phyloP scores from a whole-genome alignment of 2,888 invertebrate species.

The Gryllus longicercus region DNA sequence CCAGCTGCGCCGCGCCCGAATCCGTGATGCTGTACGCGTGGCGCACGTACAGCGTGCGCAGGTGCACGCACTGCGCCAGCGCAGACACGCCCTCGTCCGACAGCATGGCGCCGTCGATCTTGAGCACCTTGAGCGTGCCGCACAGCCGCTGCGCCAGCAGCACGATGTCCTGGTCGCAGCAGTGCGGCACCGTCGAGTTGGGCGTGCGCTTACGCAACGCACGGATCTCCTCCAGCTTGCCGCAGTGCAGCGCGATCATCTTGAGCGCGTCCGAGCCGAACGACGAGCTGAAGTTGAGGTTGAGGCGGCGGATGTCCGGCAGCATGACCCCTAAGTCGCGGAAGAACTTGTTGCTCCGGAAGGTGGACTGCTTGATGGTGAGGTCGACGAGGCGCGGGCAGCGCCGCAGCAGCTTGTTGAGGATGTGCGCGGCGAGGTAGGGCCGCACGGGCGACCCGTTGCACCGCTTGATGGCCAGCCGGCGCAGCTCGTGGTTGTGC shows the following conservation, averaged over 20 bases:
- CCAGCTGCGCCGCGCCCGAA: not conserved
- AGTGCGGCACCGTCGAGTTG: not conserved
- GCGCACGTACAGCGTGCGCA: constrained; percentile 17
- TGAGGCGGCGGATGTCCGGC: not conserved
- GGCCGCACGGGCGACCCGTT: not conserved
- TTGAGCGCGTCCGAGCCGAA: constrained; percentile 17
- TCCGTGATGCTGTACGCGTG: constrained; percentile 9
- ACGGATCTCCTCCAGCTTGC: constrained; percentile 7
- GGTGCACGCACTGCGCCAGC: not conserved
- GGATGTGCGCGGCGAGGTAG: not conserved
- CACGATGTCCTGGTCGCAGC: not conserved
- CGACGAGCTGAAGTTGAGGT: constrained; percentile 7
- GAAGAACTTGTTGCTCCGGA: constrained; percentile 4
- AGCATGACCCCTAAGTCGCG: not conserved
- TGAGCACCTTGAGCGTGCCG: not conserved
- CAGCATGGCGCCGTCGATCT: not conserved
- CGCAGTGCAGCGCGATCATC: constrained; percentile 6
- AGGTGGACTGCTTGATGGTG: constrained; percentile 1
- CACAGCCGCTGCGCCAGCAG: constrained; percentile 1
- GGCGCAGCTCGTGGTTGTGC: constrained; percentile 4
- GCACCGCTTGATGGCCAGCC: not conserved
- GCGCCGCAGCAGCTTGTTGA: not conserved
- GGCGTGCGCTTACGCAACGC: not conserved
- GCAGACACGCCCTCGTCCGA: not conserved
- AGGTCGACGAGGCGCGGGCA: constrained; percentile 17